A percentile compares a stretch with the other conserved stretches of the same genome.
Evolutionary conservation across 2,888 invertebrate species (phyloP).

Genomic region (Chalcosyrphus nemorum): DNA sequence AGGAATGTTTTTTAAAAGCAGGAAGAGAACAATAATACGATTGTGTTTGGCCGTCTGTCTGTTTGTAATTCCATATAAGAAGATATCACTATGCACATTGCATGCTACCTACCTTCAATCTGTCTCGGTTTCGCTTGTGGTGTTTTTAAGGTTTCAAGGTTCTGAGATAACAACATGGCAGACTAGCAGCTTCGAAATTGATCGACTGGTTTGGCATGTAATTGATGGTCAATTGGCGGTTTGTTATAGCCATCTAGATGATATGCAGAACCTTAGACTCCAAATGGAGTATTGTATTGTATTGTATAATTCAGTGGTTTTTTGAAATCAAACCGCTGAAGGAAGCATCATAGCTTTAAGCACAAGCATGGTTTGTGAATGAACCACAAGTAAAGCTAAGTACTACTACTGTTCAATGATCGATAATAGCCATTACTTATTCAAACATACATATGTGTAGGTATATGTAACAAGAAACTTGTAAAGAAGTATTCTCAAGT

Average conservation of each 20-base stretch:
- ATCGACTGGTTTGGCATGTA: constrained; percentile 11
- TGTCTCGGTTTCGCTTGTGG: constrained; percentile 4
- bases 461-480: too few species aligned
- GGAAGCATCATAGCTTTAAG: too few species aligned
- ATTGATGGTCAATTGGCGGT: constrained; percentile 12
- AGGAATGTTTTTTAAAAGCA: constrained; percentile 24
- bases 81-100: constrained; percentile 10
- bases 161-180: neutral
- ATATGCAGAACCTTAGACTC: neutral
- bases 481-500: too few species aligned
- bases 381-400: too few species aligned
- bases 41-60: constrained; percentile 10
- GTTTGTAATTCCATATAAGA: constrained; percentile 28
- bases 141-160: constrained; percentile 29
- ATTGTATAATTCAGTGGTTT: too few species aligned
- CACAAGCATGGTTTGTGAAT: too few species aligned
- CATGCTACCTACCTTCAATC: neutral
- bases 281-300: neutral
- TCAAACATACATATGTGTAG: too few species aligned
- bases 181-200: neutral
- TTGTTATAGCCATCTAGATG: neutral
- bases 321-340: too few species aligned
- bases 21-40: constrained; percentile 46
- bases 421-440: too few species aligned
- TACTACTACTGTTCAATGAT: too few species aligned